These are phyloP conservation scores for Lucinisca nassula DNA, from an alignment of 2,888 invertebrate genomes.

Conservation along the genomic window DNA sequence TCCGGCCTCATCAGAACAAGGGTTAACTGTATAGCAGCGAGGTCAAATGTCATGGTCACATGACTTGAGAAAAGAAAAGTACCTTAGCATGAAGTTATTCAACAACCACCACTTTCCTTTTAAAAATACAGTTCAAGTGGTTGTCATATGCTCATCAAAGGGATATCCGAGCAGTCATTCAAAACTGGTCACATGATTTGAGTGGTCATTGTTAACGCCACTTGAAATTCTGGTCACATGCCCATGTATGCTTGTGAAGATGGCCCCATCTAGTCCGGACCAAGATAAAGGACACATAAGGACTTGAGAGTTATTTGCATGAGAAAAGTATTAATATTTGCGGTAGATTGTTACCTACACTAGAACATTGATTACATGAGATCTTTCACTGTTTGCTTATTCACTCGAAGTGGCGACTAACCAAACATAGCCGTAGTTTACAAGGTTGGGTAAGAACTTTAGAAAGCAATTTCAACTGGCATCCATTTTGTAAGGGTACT, in stretches of 20 bases:
- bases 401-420: not conserved
- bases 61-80: too few relatives aligned
- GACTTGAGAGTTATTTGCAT: not conserved
- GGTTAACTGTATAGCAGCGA: too few relatives aligned
- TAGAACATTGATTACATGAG: not conserved
- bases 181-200: not conserved
- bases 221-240: not conserved
- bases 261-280: not conserved
- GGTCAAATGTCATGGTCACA: too few relatives aligned
- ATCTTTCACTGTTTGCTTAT: not conserved
- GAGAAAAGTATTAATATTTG: not conserved
- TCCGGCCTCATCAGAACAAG: too few relatives aligned
- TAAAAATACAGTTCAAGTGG: not conserved
- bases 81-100: too few relatives aligned
- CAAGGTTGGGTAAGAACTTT: not conserved
- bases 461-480: not conserved
- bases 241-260: not conserved
- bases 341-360: not conserved
- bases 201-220: not conserved
- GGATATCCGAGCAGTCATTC: not conserved
- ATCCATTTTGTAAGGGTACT: not conserved
- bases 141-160: not conserved
- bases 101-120: too few relatives aligned
- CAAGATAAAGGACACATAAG: not conserved
- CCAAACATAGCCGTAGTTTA: not conserved